These are phyloP conservation scores for Mystacornis crossleyi DNA, from an alignment of 2,113 vertebrate species.

Conservation along the genomic window DNA sequence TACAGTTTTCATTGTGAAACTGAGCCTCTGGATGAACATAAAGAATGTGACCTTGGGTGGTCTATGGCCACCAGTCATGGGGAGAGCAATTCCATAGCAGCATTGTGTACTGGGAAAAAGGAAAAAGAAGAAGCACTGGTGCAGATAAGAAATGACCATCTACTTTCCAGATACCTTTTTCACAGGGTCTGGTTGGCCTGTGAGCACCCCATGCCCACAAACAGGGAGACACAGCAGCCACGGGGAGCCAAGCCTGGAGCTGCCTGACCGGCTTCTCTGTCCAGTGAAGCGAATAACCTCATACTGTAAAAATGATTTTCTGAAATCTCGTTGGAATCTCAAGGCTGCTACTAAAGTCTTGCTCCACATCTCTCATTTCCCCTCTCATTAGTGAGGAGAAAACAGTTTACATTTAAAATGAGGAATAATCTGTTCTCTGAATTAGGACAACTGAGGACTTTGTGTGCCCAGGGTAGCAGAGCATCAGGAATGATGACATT, in stretches of 20 bases:
- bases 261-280: constrained; percentile 53
- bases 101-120: neutral
- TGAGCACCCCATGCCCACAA: constrained; percentile 17
- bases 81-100: neutral
- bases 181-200: constrained; percentile 4
- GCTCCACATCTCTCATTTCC: neutral
- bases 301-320: neutral
- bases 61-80: neutral
- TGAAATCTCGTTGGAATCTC: neutral
- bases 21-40: neutral
- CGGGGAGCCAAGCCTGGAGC: constrained; percentile 30
- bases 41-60: neutral
- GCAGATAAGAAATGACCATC: neutral
- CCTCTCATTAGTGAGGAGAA: neutral
- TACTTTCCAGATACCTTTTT: neutral
- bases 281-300: neutral
- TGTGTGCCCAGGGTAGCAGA: neutral
- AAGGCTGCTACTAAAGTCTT: neutral
- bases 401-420: neutral
- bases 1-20: neutral
- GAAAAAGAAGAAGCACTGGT: neutral
- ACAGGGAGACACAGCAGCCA: constrained; percentile 16
- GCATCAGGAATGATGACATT: neutral
- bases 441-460: neutral
- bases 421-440: neutral